Conservation (phyloP, 2,113 vertebrate genomes). For the Paralichthys olivaceus region DNA sequence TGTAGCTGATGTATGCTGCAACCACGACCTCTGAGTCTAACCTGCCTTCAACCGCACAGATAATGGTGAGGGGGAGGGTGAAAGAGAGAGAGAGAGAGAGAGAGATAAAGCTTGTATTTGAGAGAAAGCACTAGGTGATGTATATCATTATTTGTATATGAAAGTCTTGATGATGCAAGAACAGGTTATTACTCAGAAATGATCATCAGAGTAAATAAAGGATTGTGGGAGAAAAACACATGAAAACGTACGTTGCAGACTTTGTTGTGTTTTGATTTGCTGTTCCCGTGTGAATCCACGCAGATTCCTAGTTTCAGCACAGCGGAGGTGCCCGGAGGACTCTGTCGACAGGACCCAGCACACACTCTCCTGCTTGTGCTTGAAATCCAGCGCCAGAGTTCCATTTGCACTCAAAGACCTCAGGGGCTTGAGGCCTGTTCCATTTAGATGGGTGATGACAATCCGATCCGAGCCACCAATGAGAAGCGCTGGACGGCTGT, state of each 20-base stretch:
- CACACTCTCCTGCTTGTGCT: conserved; percentile 86
- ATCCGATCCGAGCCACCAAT: conserved; percentile 87
- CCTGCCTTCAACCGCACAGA: conserved; percentile 23
- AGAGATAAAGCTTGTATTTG: background rate
- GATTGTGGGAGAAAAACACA: background rate
- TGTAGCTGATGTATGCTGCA: background rate
- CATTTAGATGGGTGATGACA: conserved; percentile 87
- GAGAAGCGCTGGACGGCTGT: conserved; percentile 88
- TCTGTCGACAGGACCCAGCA: conserved; percentile 92
- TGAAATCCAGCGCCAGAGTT: conserved; percentile 88
- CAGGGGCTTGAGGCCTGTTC: conserved; percentile 83
- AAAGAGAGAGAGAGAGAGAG: background rate
- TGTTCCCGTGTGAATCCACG: conserved; percentile 84
- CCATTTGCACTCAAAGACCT: conserved; percentile 84
- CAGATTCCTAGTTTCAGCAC: conserved; percentile 84
- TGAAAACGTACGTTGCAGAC: conserved; percentile 88
- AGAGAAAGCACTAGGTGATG: background rate
- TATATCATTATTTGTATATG: background rate
- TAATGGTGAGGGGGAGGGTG: conserved; percentile 42
- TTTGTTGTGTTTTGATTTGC: conserved; percentile 85
- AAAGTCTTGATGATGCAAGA: conserved; percentile 4
- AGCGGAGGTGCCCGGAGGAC: conserved; percentile 88
- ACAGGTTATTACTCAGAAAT: background rate
- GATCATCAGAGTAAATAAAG: background rate
- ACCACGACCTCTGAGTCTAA: conserved; percentile 39